Evolutionary conservation across 2,888 invertebrate species (phyloP), one percentile per base, ranked within the genome.

Genomic region (Unio delphinus): DNA sequence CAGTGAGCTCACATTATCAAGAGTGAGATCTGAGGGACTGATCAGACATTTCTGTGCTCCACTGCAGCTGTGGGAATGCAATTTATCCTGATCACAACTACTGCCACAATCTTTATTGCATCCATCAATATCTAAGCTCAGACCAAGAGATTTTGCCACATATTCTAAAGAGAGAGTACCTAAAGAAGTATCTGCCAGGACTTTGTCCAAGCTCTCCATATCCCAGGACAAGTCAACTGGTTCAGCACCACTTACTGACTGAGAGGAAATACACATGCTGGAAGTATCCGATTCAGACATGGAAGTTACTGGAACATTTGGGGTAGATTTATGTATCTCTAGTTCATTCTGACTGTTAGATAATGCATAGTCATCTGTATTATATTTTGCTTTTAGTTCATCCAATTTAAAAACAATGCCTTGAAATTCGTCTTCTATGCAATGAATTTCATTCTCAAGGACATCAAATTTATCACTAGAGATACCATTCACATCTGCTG

Each of bases 341-440:
- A 11, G 45, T 11, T 45, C 45, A 45, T 45, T 45, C 15, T 3
- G 15, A 45, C 8, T 45, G 0, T 15, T 45, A 45, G 45, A 45
- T 15, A 45, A 0, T 45, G 45, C 15, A 57, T 59, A 73, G 34
- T 59, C 58, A 55, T 67, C 67, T 34, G 64, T 59, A 55, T 73
- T 62, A 55, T 64, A 55, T 59, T 70, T 72, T 23, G 67, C 67
- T 64, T 79, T 80, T 23, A 86, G 69, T 64, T 83, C 83, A 65
- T 80, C 75, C 28, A 86, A 77, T 72, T 84, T 80, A 56, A 80
- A 80, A 55, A 81, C 82, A 45, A 86, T 80, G 61, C 78, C 80
- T 62, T 80, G 80, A 75, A 86, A 85, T 68, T 86, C 85, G 66
- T 83, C 84, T 61, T 83, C 83, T 54, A 86, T 84, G 67, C 76